Base-by-base conservation (phyloP, 2,113 vertebrate species). In the Vombatus ursinus region DNA sequence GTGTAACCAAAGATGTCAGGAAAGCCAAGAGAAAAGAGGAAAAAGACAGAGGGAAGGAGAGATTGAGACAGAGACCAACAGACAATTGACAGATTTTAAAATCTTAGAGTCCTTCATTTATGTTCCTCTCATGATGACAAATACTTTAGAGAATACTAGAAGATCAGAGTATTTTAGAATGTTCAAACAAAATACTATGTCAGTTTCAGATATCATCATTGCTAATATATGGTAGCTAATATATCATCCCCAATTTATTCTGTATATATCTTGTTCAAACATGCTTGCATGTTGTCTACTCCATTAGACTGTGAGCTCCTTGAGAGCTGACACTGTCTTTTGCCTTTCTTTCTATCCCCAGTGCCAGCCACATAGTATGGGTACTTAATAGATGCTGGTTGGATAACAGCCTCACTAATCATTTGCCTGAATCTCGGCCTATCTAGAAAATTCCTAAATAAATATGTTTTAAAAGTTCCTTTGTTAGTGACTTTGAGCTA, bases 371-470 rank as follows among this genome's bases (percentile, higher is more conserved):
- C 23, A 84, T 8, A 84, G 6, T 84, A 44, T 44, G n/a, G 6
- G 68, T 23, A 4, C n/a, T 84, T 84, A 44, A 84, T 44, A 84
- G 19, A 84, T 44, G 5, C 37, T 84, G 16, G 6, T 44, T 84
- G 16, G n/a, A 8, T 23, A 84, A 44, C 37, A 84, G n/a, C 31
- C 57, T 68, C 10, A 12, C 31, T 68, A 68, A 68, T 68, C 3
- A 31, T 14, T 61, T 37, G 31, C 57, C 8, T 89, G 24, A 53
- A 3, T 54, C 28, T 54, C 26, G 49, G 5, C 44, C 44, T 92
- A 14, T 4, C 89, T 50, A 92, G 90, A 96, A 94, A 94, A 96
- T 92, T 95, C 47, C 14, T 93, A 89, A 53, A 93, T 95, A 92
- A 68, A 93, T 95, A 68, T 95, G 2, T 28, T 16, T 94, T 93